Base-by-base conservation (phyloP, 1,140 invertebrate genomes). In the Telenomus remus region DNA sequence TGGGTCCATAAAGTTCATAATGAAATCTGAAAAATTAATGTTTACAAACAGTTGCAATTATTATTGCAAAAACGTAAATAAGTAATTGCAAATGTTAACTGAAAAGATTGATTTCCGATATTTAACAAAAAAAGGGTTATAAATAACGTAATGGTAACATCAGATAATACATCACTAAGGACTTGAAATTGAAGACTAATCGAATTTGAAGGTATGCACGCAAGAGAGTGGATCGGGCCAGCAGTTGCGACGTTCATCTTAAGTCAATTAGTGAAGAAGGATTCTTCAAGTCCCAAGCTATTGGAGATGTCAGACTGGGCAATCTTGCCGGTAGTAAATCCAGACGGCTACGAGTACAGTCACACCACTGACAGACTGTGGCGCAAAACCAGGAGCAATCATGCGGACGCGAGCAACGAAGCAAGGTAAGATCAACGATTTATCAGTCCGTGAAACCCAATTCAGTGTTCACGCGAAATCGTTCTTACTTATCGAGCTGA, bases 211-310 rank as follows among this genome's bases (percentile, higher is more conserved):
- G 95, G 95, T 10, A 95, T 97, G 79, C 96, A 98, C 80, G 96
- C 95, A 0, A 86, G 96, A 34, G 96, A 98, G 89, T 98, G 96
- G 96, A 96, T 98, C 59, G 92, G 95, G 47, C 93, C 95, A 1
- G 95, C 96, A 0, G 93, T 94, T 0, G 93, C 94, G 9, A 92
- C 95, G 13, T 97, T 92, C 82, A 92, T 97, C 13, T 90, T 96
- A 27, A 93, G 94, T 79, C 92, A 95, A 82, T 85, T 97, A 48
- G 91, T 94, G 1, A 92, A 94, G 80, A 93, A 92, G 78, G 91
- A 91, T 80, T 89, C 92, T 15, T 90, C 89, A 5, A 91, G 94
- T 80, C 87, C 91, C 7, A 89, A 91, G 60, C 87, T 95, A 11
- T 87, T 97, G 51, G 92, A 93, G 39, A 91, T 92, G 59, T 92